A percentile compares a stretch with the other conserved stretches of the same genome.
These are phyloP conservation scores for Chelidonichthys spinosus DNA, from an alignment of 2,797 vertebrate genomes.

Conservation along the genomic window DNA sequence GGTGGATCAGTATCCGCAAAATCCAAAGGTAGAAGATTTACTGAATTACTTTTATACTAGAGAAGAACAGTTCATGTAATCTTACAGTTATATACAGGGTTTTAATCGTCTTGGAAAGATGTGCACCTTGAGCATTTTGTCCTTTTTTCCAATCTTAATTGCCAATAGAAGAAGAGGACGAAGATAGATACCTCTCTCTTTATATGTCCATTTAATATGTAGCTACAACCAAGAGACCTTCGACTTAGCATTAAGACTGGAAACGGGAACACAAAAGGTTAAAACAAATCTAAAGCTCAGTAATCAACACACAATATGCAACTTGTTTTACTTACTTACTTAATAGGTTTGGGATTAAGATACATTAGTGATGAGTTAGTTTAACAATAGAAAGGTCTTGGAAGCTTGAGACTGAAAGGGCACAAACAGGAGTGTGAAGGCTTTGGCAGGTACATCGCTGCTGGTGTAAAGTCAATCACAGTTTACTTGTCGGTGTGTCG, in stretches of 20 bases:
- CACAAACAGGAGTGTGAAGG: neutral
- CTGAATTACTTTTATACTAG: neutral
- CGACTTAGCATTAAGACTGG: neutral
- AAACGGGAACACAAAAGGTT: neutral
- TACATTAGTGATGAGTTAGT: neutral
- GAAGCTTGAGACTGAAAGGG: neutral
- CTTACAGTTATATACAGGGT: neutral
- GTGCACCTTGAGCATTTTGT: neutral
- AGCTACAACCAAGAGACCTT: too few relatives aligned
- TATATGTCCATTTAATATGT: too few relatives aligned
- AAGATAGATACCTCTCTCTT: too few relatives aligned
- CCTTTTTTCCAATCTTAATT: neutral
- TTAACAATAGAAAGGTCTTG: neutral
- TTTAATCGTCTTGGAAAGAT: neutral
- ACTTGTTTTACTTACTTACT: too few relatives aligned
- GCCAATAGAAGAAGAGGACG: neutral
- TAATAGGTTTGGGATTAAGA: neutral
- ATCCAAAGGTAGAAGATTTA: neutral
- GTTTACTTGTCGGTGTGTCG: slow-evolving; percentile 12
- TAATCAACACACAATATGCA: neutral
- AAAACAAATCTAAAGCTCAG: neutral
- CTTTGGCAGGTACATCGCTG: neutral
- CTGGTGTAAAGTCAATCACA: neutral
- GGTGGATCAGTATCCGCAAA: neutral
- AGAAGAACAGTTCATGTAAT: neutral